Evolutionary conservation across 2,888 invertebrate species (phyloP).

Genomic region (Limenitis camilla): DNA sequence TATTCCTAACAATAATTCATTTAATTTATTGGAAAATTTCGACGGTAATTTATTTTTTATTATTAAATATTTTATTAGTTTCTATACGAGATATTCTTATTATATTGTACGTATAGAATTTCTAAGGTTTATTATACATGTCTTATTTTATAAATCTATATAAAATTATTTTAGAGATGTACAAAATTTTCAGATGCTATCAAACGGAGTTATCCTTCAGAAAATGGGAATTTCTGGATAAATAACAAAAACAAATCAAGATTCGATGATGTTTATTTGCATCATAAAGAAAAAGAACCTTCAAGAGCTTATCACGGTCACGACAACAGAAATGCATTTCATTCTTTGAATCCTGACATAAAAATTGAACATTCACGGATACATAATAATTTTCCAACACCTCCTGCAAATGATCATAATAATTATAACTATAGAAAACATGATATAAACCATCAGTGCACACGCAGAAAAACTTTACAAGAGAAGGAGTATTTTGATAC

Average conservation of each 20-base stretch:
- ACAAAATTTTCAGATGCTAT: conserved; percentile 37
- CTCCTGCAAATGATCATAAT: conserved; percentile 24
- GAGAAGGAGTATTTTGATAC: background rate
- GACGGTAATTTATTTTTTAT: background rate
- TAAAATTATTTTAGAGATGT: conserved; percentile 17
- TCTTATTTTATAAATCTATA: background rate
- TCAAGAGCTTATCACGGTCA: conserved; percentile 45
- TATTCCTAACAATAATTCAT: background rate
- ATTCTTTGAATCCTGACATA: conserved; percentile 25
- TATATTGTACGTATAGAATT: background rate
- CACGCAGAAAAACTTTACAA: conserved; percentile 29
- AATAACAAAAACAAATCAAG: conserved; percentile 31
- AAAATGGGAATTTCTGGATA: conserved; percentile 31
- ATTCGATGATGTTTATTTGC: conserved; percentile 29
- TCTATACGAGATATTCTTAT: background rate
- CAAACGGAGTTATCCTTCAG: conserved; percentile 30
- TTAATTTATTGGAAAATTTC: background rate
- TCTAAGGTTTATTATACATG: background rate
- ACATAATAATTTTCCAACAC: conserved; percentile 34
- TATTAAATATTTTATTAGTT: background rate
- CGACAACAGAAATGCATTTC: conserved; percentile 28
- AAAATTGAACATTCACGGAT: conserved; percentile 34
- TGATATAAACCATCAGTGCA: conserved; percentile 35
- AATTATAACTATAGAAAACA: conserved; percentile 33
- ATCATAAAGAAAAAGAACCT: conserved; percentile 42